phyloP scores from a whole-genome alignment of 2,113 vertebrate genomes.

The Hystrix cristata region DNA sequence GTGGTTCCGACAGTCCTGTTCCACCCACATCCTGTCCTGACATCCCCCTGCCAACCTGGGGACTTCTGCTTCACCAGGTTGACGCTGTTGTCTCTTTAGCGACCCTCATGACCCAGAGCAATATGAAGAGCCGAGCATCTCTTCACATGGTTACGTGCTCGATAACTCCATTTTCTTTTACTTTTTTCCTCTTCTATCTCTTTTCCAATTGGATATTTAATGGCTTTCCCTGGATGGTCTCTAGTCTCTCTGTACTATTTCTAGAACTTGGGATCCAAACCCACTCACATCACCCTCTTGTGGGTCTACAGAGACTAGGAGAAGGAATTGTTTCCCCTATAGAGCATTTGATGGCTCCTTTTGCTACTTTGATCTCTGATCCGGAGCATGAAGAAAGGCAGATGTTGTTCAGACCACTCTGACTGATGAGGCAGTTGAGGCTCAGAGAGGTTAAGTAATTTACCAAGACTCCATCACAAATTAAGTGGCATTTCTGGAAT shows the following conservation, averaged over 20 bases:
- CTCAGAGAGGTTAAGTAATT: background rate
- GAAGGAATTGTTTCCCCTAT: background rate
- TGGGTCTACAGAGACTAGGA: conserved; percentile 9
- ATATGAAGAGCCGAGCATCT: background rate
- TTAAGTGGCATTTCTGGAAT: conserved; percentile 25
- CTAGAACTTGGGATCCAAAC: background rate
- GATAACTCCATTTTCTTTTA: background rate
- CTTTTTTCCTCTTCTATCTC: background rate
- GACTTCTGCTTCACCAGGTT: background rate
- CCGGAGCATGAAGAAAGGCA: background rate
- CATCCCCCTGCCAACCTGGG: background rate
- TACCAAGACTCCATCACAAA: background rate
- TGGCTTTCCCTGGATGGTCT: background rate
- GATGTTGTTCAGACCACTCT: background rate
- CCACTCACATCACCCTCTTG: background rate
- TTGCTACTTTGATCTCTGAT: background rate
- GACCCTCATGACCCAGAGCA: background rate
- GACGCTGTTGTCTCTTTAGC: background rate
- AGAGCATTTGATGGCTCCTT: background rate
- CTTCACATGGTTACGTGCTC: background rate
- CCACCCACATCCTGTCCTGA: background rate
- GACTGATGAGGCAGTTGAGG: background rate
- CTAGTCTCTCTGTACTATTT: conserved; percentile 49
- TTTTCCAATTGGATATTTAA: conserved; percentile 26
- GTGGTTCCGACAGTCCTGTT: background rate